Conservation (phyloP, 2,113 vertebrate genomes). For the Chionodraco myersi region DNA sequence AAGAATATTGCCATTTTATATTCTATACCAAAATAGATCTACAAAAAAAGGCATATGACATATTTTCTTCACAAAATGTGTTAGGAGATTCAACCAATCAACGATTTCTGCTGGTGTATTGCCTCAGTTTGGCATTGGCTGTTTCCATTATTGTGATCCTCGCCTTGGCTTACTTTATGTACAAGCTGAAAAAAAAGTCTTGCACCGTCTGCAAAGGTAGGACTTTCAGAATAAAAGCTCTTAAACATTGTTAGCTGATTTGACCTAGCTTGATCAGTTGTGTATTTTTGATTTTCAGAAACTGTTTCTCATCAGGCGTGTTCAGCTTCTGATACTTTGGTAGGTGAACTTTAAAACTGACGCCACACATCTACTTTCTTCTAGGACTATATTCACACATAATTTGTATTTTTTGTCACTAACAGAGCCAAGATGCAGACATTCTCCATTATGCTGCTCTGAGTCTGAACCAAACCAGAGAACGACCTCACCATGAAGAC, state of each 20-base stretch:
- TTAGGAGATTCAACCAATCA: not conserved
- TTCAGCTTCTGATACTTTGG: not conserved
- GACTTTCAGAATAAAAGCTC: not conserved
- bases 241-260: fast-evolving
- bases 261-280: not conserved
- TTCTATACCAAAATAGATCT: not conserved
- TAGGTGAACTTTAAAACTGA: conserved; percentile 27
- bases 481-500: not conserved
- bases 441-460: conserved; percentile 47
- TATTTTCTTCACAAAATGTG: not conserved
- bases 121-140: conserved; percentile 26
- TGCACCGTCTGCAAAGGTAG: conserved; percentile 47
- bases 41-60: not conserved
- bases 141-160: conserved; percentile 24
- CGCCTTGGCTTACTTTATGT: conserved; percentile 14
- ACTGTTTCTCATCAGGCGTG: not conserved
- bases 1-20: not conserved
- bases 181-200: conserved; percentile 18
- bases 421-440: conserved; percentile 31
- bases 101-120: not conserved
- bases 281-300: conserved; percentile 20
- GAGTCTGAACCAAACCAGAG: conserved; percentile 21
- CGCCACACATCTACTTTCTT: no score
- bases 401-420: not conserved
- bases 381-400: not conserved